phyloP scores from a whole-genome alignment of 2,113 vertebrate genomes.

The Prunella fulvescens region DNA sequence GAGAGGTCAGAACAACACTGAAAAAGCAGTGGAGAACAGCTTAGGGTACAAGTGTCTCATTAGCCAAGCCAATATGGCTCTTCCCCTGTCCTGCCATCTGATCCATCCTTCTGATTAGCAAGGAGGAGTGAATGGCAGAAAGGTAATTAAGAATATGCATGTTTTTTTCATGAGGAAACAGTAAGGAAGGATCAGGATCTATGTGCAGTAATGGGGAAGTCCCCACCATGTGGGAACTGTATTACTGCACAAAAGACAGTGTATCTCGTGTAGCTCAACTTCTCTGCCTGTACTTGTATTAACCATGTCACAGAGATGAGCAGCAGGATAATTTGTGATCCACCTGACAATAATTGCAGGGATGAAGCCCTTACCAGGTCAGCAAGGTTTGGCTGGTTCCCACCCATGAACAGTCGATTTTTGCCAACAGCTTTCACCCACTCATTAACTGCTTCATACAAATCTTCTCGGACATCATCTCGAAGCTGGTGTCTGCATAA shows the following conservation, averaged over 20 bases:
- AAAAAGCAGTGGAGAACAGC: not conserved
- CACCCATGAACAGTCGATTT: conserved; percentile 90
- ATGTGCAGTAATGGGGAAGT: not conserved
- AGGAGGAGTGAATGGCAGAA: not conserved
- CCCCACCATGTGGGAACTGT: not conserved
- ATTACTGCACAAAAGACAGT: not conserved
- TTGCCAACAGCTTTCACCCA: conserved; percentile 91
- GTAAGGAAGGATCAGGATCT: not conserved
- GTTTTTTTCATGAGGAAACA: not conserved
- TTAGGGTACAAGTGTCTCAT: not conserved
- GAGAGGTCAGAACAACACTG: not conserved
- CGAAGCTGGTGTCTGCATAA: conserved; percentile 83
- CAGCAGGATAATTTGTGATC: not conserved
- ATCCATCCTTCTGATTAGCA: not conserved
- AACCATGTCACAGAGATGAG: not conserved
- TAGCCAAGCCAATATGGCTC: not conserved
- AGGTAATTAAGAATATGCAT: not conserved
- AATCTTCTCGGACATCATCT: conserved; percentile 88
- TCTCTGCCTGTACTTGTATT: not conserved
- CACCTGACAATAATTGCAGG: not conserved
- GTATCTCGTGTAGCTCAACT: not conserved
- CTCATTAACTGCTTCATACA: conserved; percentile 87
- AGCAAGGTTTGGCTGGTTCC: conserved; percentile 88
- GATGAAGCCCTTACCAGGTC: conserved; percentile 83
- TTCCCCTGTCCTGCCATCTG: not conserved